These are phyloP conservation scores for Deilephila elpenor DNA, from an alignment of 2,888 invertebrate species.

Conservation along the genomic window DNA sequence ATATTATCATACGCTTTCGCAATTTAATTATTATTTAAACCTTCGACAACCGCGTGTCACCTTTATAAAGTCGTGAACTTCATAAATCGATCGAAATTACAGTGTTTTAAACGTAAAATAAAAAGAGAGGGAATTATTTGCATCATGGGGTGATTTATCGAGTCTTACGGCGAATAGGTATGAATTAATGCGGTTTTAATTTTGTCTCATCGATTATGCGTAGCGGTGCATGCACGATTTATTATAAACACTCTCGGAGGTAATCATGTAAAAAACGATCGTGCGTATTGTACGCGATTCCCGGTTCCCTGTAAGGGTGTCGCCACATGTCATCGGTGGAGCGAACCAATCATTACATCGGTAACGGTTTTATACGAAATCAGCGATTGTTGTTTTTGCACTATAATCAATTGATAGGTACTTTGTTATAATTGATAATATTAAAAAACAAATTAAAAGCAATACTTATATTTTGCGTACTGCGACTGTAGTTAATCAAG, in stretches of 20 bases:
- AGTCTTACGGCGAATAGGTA: slow-evolving; percentile 38
- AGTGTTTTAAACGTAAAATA: slow-evolving; percentile 22
- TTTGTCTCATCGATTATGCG: slow-evolving; percentile 35
- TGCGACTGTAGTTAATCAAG: too few species aligned
- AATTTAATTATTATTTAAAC: slow-evolving; percentile 4
- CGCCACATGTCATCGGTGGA: slow-evolving; percentile 6
- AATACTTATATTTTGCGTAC: too few species aligned
- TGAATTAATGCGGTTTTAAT: slow-evolving; percentile 44
- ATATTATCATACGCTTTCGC: background rate
- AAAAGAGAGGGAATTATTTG: slow-evolving; percentile 26
- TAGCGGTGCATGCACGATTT: slow-evolving; percentile 30
- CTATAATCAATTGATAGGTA: background rate
- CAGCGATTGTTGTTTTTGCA: background rate
- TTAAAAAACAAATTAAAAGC: too few species aligned
- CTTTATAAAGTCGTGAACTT: slow-evolving; percentile 26
- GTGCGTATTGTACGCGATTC: slow-evolving; percentile 40
- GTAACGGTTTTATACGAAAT: background rate
- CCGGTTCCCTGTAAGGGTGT: slow-evolving; percentile 46
- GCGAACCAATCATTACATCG: background rate
- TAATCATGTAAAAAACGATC: slow-evolving; percentile 36
- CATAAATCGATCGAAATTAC: slow-evolving; percentile 23
- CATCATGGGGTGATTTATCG: slow-evolving; percentile 39
- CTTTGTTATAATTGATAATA: background rate
- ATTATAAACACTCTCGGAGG: slow-evolving; percentile 33
- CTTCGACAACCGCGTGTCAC: slow-evolving; percentile 14